Percentiles rank a stretch among this genome's conserved stretches.
Evolutionary conservation across 2,888 invertebrate species (phyloP).

Genomic region (Rhabditoides inermis): DNA sequence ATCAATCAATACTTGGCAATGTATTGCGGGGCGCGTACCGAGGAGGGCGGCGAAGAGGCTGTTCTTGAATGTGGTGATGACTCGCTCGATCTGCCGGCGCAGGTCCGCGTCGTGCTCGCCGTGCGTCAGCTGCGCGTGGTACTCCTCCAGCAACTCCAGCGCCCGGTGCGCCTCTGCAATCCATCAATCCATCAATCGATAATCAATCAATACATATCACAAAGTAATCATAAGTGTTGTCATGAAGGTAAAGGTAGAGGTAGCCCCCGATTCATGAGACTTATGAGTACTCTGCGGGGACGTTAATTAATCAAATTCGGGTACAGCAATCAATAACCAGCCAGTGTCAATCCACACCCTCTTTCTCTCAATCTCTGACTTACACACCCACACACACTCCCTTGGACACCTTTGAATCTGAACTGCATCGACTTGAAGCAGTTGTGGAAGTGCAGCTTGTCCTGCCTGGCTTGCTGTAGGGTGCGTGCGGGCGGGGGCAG

Average conservation of each 20-base stretch:
- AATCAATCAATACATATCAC: background rate
- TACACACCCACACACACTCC: too few relatives aligned
- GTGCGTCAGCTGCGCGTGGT: slow-evolving; percentile 83
- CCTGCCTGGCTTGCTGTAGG: too few relatives aligned
- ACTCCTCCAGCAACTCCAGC: slow-evolving; percentile 92
- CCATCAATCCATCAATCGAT: too few relatives aligned
- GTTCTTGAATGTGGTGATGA: slow-evolving; percentile 95
- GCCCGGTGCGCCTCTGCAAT: slow-evolving; percentile 83
- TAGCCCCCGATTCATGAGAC: too few relatives aligned
- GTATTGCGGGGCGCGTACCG: slow-evolving; percentile 61
- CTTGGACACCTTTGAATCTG: too few relatives aligned
- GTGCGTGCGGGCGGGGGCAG: too few relatives aligned
- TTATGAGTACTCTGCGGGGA: too few relatives aligned
- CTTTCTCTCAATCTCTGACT: background rate
- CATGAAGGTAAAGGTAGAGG: too few relatives aligned
- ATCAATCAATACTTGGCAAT: background rate
- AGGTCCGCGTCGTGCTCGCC: slow-evolving; percentile 80
- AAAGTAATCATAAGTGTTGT: background rate
- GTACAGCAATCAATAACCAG: background rate
- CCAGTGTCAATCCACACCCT: background rate
- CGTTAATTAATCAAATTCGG: background rate
- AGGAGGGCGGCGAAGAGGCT: slow-evolving; percentile 91
- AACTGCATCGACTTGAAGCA: too few relatives aligned
- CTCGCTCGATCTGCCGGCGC: slow-evolving; percentile 87
- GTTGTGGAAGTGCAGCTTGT: too few relatives aligned